Base-by-base conservation (phyloP, 2,888 invertebrate species). In the Caenorhabditis zanzibari region DNA sequence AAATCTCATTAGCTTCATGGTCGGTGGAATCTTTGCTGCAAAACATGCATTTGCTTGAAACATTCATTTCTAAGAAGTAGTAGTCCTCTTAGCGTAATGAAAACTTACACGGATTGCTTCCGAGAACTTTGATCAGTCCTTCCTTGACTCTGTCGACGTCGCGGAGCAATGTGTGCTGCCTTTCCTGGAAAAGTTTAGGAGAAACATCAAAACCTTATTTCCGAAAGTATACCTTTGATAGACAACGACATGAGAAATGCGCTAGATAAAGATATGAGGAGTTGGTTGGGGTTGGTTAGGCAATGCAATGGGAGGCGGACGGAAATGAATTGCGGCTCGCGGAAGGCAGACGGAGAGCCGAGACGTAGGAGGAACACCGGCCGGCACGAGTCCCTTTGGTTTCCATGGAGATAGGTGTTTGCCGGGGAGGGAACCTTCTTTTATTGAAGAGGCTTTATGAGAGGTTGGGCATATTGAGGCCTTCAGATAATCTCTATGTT, bases 1-100 rank as follows among this genome's bases (percentile, higher is more conserved):
- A 71, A 72, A 64, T 81, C 69, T 69, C 82, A 79, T 71, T 71
- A 64, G 79, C 54, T 19, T 79, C 71, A 54, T 63, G 63, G 71
- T 79, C 58, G 28, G 74, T 49, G 24, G 84, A 6, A 26, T 64
- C 66, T 5, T 19, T 6, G 32, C 73, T 61, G 61, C 28, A 71
- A 72, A 24, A 38, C 5, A 10, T 4, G 24, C 6, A 64, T 44
- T 19, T 22, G 32, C 64, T 44, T 12, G 35, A 22, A 38, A 0
- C 44, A 14, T 54, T 32, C 52, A 52, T 68, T 32, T 44, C 44
- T 14, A 5, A 47, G 47, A 47, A 47, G 19, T 14, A n/a, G 14
- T 10, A 38, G 38, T 38, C 32, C 5, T 69, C 32, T 49, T 63
- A 38, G 4, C n/a, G 22, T 22, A 41, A 69, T 61, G 35, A 76